These are phyloP conservation scores for Micronycteris hirsuta DNA, from an alignment of 2,113 vertebrate species.

Conservation along the genomic window DNA sequence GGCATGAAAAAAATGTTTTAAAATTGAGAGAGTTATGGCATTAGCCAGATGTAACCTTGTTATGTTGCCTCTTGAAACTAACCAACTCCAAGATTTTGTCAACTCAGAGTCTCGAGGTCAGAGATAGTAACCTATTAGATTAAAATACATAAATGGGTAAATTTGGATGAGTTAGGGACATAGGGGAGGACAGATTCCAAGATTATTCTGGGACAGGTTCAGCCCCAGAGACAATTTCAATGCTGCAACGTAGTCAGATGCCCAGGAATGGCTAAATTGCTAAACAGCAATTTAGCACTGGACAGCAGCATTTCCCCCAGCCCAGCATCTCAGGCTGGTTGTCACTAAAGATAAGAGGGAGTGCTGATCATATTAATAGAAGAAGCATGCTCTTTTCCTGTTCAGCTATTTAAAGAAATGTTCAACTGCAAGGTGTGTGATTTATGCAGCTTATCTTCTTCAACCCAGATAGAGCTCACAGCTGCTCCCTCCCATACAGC, in stretches of 20 bases:
- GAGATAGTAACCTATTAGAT: not conserved
- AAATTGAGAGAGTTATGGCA: not conserved
- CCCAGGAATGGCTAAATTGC: fast-evolving
- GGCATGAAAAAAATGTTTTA: not conserved
- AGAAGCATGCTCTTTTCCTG: conserved; percentile 59
- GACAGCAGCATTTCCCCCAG: not conserved
- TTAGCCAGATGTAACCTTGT: not conserved
- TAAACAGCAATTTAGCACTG: fast-evolving
- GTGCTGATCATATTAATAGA: conserved; percentile 40
- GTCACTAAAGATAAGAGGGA: conserved; percentile 45
- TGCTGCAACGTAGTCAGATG: fast-evolving
- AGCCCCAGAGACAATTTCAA: too few relatives aligned
- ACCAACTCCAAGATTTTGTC: not conserved
- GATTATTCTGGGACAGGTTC: not conserved
- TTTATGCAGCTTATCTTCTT: conserved; percentile 80
- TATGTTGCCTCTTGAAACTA: not conserved
- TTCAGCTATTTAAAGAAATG: conserved; percentile 77
- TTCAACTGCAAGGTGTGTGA: conserved; percentile 68
- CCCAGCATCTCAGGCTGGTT: conserved; percentile 29
- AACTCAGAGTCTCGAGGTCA: not conserved
- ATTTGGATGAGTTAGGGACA: not conserved
- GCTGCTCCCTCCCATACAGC: conserved; percentile 44
- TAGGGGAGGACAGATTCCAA: not conserved
- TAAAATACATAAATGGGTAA: not conserved
- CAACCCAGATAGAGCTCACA: conserved; percentile 72